These are phyloP conservation scores for Arizona elegans DNA, from an alignment of 2,113 vertebrate species.

Conservation along the genomic window DNA sequence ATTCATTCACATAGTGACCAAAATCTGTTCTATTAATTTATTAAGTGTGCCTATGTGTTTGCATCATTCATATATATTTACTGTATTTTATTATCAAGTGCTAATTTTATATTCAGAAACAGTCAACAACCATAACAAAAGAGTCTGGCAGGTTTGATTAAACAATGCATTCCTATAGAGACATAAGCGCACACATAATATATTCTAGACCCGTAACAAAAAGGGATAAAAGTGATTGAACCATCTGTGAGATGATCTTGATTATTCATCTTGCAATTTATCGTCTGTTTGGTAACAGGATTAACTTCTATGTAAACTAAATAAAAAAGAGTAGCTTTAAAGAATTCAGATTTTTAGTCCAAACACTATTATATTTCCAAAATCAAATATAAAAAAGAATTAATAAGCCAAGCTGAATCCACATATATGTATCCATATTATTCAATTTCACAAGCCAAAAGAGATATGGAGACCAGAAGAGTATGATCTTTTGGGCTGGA, in stretches of 20 bases:
- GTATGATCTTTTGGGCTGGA: not conserved
- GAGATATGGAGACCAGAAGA: not conserved
- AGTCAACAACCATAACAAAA: not conserved
- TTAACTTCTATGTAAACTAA: not conserved
- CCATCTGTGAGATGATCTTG: not conserved
- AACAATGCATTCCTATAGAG: not conserved
- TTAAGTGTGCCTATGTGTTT: not conserved
- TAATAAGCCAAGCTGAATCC: not conserved
- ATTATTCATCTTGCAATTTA: not conserved
- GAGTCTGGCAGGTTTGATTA: not conserved
- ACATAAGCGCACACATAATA: not conserved
- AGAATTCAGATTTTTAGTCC: not conserved
- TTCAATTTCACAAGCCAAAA: not conserved
- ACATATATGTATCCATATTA: conserved; percentile 5
- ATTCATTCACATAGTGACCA: not conserved
- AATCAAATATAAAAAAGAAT: not conserved
- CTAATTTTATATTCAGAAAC: not conserved
- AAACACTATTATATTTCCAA: not conserved
- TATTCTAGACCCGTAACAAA: not conserved
- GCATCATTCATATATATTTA: not conserved
- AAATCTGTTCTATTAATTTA: not conserved
- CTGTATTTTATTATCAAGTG: not conserved
- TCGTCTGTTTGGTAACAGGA: not conserved
- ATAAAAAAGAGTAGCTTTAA: not conserved
- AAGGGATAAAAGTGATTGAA: not conserved